Base-by-base conservation (phyloP, 1,140 invertebrate species). In the Aphaenogaster ashmeadi region DNA sequence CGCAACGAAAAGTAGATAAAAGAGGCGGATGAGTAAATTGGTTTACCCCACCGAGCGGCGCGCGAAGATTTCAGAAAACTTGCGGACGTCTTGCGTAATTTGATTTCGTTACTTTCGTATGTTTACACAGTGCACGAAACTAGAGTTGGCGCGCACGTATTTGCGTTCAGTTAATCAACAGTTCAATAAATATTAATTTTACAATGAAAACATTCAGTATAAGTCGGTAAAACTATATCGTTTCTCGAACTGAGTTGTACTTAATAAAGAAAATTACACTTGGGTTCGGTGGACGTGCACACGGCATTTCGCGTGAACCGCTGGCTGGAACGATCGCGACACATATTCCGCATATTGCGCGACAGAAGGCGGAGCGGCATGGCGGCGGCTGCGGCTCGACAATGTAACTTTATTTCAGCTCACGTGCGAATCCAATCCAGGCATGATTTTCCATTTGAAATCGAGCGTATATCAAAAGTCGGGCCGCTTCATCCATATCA, bases 401-500 rank as follows among this genome's bases (percentile, higher is more conserved):
- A 79, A 87, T 91, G 88, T 89, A 89, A 93, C 87, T 93, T 94
- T 93, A 94, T 93, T 94, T 93, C 93, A 89, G 89, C 92, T 95
- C 95, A 95, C 95, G 94, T 95, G 92, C 93, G 80, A 93, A 94
- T 93, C 94, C 93, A 94, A 95, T 94, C 93, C 93, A 92, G 87
- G 90, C 93, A 95, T 95, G 94, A 95, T 95, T 95, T 95, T 95
- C 95, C 94, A 95, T 95, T 95, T 95, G 92, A 95, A 95, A 95
- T 95, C 92, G 94, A 95, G 95, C 95, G 94, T 93, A 94, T 94
- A 95, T 95, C 93, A 94, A 94, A 94, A 93, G 90, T 94, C 92
- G 89, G 83, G 89, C 91, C 44, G 91, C 93, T 92, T 95, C 94
- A 95, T 95, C 94, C 95, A 95, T 95, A 95, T 95, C 94, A 95